Conservation (phyloP, 1,140 invertebrate species). For the Drosophila teissieri region DNA sequence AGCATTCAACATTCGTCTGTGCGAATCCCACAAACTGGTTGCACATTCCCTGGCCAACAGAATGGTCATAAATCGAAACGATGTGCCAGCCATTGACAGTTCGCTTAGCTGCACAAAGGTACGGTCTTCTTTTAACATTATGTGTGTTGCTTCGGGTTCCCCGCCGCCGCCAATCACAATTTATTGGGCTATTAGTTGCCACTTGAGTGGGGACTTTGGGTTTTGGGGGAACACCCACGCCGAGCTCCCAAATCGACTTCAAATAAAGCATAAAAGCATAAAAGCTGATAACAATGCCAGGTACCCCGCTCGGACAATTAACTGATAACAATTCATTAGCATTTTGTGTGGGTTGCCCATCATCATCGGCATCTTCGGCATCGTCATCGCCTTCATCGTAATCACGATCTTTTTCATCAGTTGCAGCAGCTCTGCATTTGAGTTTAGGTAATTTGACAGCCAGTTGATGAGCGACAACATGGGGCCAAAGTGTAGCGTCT, state of each 20-base stretch:
- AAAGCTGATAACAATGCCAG: constrained; percentile 62
- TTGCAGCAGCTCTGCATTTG: constrained; percentile 7
- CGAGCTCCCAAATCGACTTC: constrained; percentile 39
- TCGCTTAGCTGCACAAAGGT: constrained; percentile 44
- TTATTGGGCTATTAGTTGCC: constrained; percentile 78
- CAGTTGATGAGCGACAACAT: constrained; percentile 53
- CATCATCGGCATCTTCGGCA: too few species aligned
- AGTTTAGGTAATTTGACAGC: constrained; percentile 76
- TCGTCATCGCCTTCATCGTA: constrained; percentile 20
- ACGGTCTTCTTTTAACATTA: constrained; percentile 12
- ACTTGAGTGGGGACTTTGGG: constrained; percentile 53
- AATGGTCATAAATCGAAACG: constrained; percentile 57
- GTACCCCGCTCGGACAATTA: constrained; percentile 49
- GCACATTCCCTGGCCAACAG: constrained; percentile 24
- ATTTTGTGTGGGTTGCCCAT: constrained; percentile 56
- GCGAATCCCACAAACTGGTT: constrained; percentile 56
- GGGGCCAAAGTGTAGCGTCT: constrained; percentile 16
- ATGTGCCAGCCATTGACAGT: constrained; percentile 67
- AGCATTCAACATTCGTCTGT: constrained; percentile 6
- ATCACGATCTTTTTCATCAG: constrained; percentile 26
- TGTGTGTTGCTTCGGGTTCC: constrained; percentile 28
- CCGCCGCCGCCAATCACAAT: constrained; percentile 39
- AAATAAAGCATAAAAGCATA: constrained; percentile 70
- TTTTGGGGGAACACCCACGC: constrained; percentile 62
- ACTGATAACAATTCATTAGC: constrained; percentile 79